Evolutionary conservation across 2,888 invertebrate species (phyloP).

Genomic region (Dolomedes plantarius): DNA sequence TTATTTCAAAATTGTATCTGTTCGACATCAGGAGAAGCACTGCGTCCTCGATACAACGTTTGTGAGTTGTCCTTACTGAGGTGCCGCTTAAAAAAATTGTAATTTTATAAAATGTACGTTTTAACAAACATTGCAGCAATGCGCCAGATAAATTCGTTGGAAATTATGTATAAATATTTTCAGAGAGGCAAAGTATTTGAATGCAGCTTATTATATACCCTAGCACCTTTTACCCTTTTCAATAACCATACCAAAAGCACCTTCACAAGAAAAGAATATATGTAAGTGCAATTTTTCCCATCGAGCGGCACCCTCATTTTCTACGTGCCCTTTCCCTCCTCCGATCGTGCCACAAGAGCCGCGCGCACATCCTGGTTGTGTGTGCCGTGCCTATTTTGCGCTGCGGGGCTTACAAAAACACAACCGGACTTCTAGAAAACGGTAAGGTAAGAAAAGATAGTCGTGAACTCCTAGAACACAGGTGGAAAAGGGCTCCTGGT

Average conservation of each 20-base stretch:
- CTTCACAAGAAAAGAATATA: neutral
- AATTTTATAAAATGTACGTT: too few relatives aligned
- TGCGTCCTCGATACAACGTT: too few relatives aligned
- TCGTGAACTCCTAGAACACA: constrained; percentile 21
- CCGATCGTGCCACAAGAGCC: constrained; percentile 23
- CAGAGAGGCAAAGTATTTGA: too few relatives aligned
- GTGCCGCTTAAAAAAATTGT: too few relatives aligned
- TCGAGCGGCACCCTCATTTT: constrained; percentile 26
- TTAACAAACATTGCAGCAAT: too few relatives aligned
- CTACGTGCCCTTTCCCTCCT: constrained; percentile 47
- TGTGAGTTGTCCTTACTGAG: too few relatives aligned
- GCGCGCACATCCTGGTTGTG: constrained; percentile 54
- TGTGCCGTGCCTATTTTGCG: constrained; percentile 53
- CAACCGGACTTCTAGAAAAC: constrained; percentile 24
- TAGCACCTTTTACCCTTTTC: neutral
- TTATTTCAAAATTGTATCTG: too few relatives aligned
- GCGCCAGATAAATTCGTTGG: too few relatives aligned
- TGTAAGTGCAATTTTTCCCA: neutral
- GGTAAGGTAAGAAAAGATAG: constrained; percentile 6
- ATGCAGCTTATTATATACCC: neutral
- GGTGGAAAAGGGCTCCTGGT: neutral
- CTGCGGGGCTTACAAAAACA: constrained; percentile 46
- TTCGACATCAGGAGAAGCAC: too few relatives aligned
- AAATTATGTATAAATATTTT: too few relatives aligned
- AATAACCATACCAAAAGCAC: neutral